Evolutionary conservation across 2,888 invertebrate species (phyloP), one percentile per base, ranked within the genome.

Genomic region (Eugnorisma glareosa): DNA sequence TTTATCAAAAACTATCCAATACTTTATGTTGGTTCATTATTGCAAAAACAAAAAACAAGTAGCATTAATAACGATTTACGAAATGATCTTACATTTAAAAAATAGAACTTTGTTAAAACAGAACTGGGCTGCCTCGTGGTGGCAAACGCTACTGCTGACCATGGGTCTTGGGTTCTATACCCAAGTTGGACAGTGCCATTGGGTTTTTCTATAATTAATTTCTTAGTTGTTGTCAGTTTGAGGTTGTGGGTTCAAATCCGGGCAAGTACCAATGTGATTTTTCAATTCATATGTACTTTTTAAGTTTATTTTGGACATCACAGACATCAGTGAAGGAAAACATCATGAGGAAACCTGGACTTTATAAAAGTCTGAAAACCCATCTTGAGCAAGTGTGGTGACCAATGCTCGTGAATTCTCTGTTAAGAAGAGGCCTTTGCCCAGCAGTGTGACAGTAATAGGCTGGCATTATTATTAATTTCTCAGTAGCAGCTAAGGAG

Each of bases 1-100:
- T 31, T 51, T 71, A 73, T 72, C 35, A 37, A 48, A 11, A 48
- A 54, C 40, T 24, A 31, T 24, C 43, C 40, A 59, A 66, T 31
- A 45, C 4, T 43, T 35, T 7, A 57, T 15, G 18, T 13, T 0
- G 2, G 15, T 24, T 31, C 15, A 79, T 31, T 28, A 77, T 35
- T 61, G 13, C 11, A 28, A 35, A n/a, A n/a, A n/a, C n/a, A n/a
- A 31, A 48, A 61, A 24, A 51, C 21, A 31, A 79, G n/a, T 31
- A 61, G 21, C 40, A 21, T 37, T 63, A 64, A 37, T 37, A 37
- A 43, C 35, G 2, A 28, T 40, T 28, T 66, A 76, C 18, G 45
- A 73, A 40, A 28, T 3, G 8, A 73, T 43, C 13, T n/a, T 7
- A 13, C 21, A 57, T 35, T 73, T 73, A 2, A 24, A 37, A 31